A percentile compares a stretch with the other conserved stretches of the same genome.
Conservation (phyloP, 2,113 vertebrate species). For the Hypomesus transpacificus region DNA sequence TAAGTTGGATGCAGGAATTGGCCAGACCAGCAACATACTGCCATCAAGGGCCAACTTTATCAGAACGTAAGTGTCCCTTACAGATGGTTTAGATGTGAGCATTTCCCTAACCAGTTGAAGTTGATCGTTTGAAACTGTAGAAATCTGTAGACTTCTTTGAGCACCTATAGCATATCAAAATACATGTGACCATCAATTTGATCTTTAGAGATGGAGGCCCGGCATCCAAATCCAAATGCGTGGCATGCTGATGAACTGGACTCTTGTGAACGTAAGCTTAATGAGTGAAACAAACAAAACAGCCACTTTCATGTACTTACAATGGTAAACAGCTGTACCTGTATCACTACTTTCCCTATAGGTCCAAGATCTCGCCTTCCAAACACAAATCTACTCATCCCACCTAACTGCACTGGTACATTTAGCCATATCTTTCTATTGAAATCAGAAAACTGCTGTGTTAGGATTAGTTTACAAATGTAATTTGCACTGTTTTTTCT, state of each 20-base stretch:
- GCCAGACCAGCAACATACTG: neutral
- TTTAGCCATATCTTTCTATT: neutral
- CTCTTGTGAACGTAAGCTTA: neutral
- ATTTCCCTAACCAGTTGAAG: too few species aligned
- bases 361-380: slow-evolving; percentile 1
- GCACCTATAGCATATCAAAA: neutral
- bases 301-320: neutral
- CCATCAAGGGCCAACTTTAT: neutral
- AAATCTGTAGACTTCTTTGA: neutral
- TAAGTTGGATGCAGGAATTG: neutral
- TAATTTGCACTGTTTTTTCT: neutral
- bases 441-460: neutral
- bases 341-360: neutral
- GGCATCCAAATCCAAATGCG: neutral
- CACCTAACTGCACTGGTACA: neutral
- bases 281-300: neutral
- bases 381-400: neutral
- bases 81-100: slow-evolving; percentile 1
- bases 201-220: neutral
- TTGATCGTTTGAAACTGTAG: neutral
- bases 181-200: neutral
- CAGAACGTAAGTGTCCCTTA: slow-evolving; percentile 7
- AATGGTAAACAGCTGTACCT: neutral
- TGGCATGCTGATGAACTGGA: neutral
- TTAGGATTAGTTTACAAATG: neutral